Percentiles rank a stretch among this genome's conserved stretches.
phyloP scores from a whole-genome alignment of 2,113 vertebrate genomes.

The Cynocephalus volans region DNA sequence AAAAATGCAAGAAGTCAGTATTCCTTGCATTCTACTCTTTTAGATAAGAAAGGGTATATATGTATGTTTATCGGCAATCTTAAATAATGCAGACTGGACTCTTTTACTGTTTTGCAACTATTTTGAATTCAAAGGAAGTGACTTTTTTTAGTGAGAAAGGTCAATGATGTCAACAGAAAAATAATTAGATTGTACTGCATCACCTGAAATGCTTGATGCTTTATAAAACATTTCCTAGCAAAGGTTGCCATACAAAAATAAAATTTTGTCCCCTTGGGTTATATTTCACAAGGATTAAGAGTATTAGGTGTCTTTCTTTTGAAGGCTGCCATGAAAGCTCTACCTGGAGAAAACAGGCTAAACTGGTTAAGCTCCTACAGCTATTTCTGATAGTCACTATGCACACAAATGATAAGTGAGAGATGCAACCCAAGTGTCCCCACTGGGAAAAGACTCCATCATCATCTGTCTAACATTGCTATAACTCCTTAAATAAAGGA shows the following conservation, averaged over 20 bases:
- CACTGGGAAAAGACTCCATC: constrained; percentile 37
- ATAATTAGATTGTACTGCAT: constrained; percentile 73
- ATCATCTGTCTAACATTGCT: constrained; percentile 54
- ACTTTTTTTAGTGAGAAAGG: constrained; percentile 71
- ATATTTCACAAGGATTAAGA: constrained; percentile 64
- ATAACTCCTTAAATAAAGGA: constrained; percentile 59
- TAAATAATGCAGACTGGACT: not conserved
- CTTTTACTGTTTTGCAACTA: not conserved
- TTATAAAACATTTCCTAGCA: constrained; percentile 58
- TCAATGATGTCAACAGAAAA: constrained; percentile 74
- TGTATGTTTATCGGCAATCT: not conserved
- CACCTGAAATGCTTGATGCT: constrained; percentile 44
- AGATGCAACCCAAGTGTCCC: constrained; percentile 17
- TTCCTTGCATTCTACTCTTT: not conserved
- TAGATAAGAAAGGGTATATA: not conserved
- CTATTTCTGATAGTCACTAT: not conserved
- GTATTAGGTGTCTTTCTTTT: constrained; percentile 38
- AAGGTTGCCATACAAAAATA: constrained; percentile 70
- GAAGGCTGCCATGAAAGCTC: constrained; percentile 22
- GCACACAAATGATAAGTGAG: not conserved
- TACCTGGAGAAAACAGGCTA: not conserved
- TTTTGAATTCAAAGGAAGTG: constrained; percentile 63
- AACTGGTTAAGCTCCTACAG: not conserved
- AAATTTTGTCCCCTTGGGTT: constrained; percentile 14
- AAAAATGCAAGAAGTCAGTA: not conserved